A percentile compares a stretch with the other conserved stretches of the same genome.
Conservation (phyloP, 2,888 invertebrate genomes). For the Suillia variegata region DNA sequence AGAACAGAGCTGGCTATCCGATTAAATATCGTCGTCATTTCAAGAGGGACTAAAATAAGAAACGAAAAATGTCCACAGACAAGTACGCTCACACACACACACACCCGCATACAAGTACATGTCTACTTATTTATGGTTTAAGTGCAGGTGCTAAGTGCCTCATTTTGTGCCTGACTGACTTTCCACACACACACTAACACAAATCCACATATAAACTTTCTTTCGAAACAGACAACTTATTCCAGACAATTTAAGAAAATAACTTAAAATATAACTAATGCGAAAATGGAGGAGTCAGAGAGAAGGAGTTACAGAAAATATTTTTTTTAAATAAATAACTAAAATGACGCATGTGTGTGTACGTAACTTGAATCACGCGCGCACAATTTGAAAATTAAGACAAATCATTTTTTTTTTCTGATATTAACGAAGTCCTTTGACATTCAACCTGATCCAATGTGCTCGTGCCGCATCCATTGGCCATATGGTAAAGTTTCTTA, state of each 20-base stretch:
- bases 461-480: not conserved
- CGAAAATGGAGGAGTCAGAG: not conserved
- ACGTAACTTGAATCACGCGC: not conserved
- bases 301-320: not conserved
- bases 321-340: not conserved
- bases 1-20: too few species aligned
- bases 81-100: not conserved
- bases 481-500: not conserved
- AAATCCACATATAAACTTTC: not conserved
- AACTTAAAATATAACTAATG: conserved; percentile 29
- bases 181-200: not conserved
- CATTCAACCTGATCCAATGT: too few species aligned
- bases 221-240: conserved; percentile 40
- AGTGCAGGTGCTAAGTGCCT: conserved; percentile 2
- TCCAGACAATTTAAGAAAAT: conserved; percentile 53
- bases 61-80: not conserved
- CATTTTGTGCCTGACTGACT: not conserved
- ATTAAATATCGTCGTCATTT: too few species aligned
- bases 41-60: too few species aligned
- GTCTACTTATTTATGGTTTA: not conserved
- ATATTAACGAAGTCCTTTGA: too few species aligned
- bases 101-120: not conserved
- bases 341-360: not conserved
- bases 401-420: too few species aligned
- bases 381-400: not conserved